Evolutionary conservation across 2,113 vertebrate genomes (phyloP), one percentile per base, ranked within the genome.

Genomic region (Paracanthobrama guichenoti): DNA sequence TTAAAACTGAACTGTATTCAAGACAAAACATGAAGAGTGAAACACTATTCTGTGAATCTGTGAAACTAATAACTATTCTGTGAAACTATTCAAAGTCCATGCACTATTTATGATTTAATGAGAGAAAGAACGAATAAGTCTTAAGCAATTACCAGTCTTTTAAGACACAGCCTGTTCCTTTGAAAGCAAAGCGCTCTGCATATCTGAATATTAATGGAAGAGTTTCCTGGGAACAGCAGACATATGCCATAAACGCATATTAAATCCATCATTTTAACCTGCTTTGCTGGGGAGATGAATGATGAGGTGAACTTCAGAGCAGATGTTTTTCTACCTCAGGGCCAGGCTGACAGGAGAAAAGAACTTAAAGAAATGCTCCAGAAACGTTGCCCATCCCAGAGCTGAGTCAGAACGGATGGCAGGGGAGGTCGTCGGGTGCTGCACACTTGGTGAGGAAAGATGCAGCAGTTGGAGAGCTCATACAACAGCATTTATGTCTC

Each of bases 201-300:
- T 87, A 81, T 91, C 86, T 91, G 91, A 92, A 93, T 94, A 93
- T 93, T 90, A 92, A 94, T 92, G 88, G 84, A 81, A 84, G 85
- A 77, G 90, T 92, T 90, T 90, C 89, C 87, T 86, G 87, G 88
- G 79, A 93, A 92, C 92, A 93, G 92, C 92, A 89, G 93, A 91
- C 89, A 81, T 88, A 88, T 92, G 93, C 93, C 92, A 92, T 90
- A 86, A 90, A 87, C 85, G 84, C 85, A 88, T 89, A 90, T 89
- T 89, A 83, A 90, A 92, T 90, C 90, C 90, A 93, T 92, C 85
- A 86, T 89, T 88, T 92, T 88, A 92, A 90, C 89, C 88, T 89
- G 88, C 87, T 89, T 85, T 28, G 83, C 84, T 84, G 72, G 16
- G 74, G 80, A 89, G 88, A 89, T 73, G 79, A 86, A 86, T 81